Evolutionary conservation across 2,113 vertebrate genomes (phyloP), one percentile per base, ranked within the genome.

Genomic region (Prunella himalayana): DNA sequence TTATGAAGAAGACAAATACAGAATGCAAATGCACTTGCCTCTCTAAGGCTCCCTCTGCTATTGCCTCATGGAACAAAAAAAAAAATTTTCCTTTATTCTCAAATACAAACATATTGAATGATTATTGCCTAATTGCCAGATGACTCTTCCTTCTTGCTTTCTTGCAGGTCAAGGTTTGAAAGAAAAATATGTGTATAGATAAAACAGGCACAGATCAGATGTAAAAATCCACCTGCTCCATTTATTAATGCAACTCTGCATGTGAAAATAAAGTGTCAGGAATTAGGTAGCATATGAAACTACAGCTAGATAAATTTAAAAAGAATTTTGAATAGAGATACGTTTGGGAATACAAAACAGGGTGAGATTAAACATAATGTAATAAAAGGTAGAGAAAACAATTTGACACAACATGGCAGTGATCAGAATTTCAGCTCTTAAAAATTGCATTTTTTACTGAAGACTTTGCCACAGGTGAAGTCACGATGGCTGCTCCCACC

Each of bases 361-460:
- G 7, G 7, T 49, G 79, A 44, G 53, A 82, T 90, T 78, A 76
- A 86, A 78, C 7, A 21, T 73, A 71, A 56, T 35, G 15, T n/a
- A 92, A 69, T 53, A 28, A 56, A 84, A 23, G 19, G 28, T 24
- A 72, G 33, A 63, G 20, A 41, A 92, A 92, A 82, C 19, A 72
- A 35, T 42, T 31, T 27, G 84, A 23, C 18, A 51, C 23, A 51
- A 13, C 13, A 28, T 6, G 11, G 54, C 70, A 86, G 81, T 2
- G 27, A 82, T 69, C 49, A 37, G 42, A 81, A 87, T 91, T 59
- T 42, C 42, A 64, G 28, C 54, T 77, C 53, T 69, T 25, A n/a
- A 49, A 59, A 97, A 95, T 57, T 97, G 97, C 97, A 97, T 98
- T 97, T 95, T 95, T 97, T 95, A 93, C 96, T 97, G 98, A 97